Evolutionary conservation across 2,113 vertebrate species (phyloP).

Genomic region (Elanus axillaris): DNA sequence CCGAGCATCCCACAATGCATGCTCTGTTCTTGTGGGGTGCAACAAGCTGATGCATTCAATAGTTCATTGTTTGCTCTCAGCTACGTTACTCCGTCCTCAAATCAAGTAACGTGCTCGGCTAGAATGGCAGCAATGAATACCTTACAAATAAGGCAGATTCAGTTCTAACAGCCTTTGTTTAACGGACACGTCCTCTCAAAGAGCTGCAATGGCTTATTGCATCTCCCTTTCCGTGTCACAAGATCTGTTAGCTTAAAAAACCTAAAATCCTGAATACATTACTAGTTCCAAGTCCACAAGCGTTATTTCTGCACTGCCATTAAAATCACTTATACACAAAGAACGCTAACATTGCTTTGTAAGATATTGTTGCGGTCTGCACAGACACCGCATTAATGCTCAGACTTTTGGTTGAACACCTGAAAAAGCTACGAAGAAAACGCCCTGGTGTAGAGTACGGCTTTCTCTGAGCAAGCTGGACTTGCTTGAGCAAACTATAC

Average conservation of each 20-base stretch:
- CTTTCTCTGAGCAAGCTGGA: background rate
- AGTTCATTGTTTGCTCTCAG: background rate
- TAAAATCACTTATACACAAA: background rate
- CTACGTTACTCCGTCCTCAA: background rate
- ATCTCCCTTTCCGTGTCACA: background rate
- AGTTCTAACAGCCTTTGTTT: background rate
- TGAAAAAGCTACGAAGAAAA: background rate
- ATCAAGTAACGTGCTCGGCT: background rate
- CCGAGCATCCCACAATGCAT: background rate
- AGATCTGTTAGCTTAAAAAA: background rate
- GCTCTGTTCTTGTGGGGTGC: conserved; percentile 11
- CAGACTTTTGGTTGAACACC: background rate
- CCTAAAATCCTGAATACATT: background rate
- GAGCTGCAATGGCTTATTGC: background rate
- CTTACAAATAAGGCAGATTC: background rate
- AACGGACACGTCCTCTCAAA: background rate
- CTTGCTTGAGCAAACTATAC: too few species aligned
- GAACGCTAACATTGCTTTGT: background rate
- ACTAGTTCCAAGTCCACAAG: background rate
- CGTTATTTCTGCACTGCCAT: background rate
- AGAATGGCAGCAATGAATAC: background rate
- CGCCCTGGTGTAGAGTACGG: background rate
- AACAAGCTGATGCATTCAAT: background rate
- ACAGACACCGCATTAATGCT: rapidly evolving
- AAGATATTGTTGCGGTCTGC: background rate